Conservation (phyloP, 2,888 invertebrate species). For the Palloptera scutellata region DNA sequence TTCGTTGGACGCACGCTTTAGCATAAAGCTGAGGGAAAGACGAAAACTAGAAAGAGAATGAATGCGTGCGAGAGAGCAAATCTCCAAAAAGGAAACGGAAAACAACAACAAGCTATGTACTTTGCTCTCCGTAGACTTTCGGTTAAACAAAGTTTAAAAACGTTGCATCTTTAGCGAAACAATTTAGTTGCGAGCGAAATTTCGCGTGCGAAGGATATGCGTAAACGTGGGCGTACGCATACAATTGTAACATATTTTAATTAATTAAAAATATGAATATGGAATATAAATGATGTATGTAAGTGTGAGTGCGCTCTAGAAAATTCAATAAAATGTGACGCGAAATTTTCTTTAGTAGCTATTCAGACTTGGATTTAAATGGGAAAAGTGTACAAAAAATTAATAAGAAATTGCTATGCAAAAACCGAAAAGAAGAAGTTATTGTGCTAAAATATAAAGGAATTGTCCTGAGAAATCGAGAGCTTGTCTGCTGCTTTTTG, state of each 20-base stretch:
- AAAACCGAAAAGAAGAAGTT: no score
- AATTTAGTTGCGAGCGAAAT: conserved; percentile 24
- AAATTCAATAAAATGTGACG: not conserved
- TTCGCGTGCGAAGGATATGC: conserved; percentile 25
- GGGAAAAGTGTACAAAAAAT: not conserved
- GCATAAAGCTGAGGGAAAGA: no score
- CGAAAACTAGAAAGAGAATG: not conserved
- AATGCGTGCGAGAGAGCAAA: not conserved
- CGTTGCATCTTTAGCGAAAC: not conserved
- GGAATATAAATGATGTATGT: not conserved
- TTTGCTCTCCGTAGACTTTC: no score
- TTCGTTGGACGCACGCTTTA: no score
- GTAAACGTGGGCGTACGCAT: not conserved
- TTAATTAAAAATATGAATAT: no score
- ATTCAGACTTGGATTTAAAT: no score
- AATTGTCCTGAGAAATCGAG: no score
- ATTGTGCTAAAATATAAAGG: no score
- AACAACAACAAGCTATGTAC: not conserved
- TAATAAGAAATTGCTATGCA: not conserved
- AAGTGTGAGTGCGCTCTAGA: not conserved
- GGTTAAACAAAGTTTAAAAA: no score
- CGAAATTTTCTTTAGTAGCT: not conserved
- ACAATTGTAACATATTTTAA: no score
- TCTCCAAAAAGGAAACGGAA: conserved; percentile 1
- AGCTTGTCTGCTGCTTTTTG: no score